phyloP scores from a whole-genome alignment of 2,888 invertebrate genomes.

The Glyphotaelius pellucidus region DNA sequence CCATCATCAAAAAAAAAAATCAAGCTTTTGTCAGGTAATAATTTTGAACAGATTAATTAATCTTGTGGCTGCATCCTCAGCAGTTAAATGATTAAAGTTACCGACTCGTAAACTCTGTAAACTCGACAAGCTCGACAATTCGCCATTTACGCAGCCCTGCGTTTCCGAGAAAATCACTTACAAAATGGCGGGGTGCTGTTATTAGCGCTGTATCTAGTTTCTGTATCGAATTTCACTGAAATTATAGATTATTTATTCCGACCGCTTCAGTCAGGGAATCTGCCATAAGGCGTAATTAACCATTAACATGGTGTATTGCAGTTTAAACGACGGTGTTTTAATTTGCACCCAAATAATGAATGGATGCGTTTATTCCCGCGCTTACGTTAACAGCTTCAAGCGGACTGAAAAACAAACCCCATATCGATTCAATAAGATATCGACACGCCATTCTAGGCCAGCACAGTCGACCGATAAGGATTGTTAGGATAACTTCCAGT shows the following conservation, averaged over 20 bases:
- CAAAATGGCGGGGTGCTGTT: not conserved
- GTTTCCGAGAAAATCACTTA: conserved; percentile 46
- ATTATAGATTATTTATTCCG: conserved; percentile 14
- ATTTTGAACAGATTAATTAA: not conserved
- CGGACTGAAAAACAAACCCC: too few species aligned
- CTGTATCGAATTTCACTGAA: conserved; percentile 35
- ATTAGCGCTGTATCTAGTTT: conserved; percentile 32
- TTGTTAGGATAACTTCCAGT: too few species aligned
- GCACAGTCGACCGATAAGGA: too few species aligned
- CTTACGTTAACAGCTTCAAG: not conserved
- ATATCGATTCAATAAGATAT: too few species aligned
- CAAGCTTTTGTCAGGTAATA: not conserved
- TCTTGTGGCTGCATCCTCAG: not conserved
- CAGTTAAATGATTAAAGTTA: not conserved
- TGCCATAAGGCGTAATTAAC: conserved; percentile 1
- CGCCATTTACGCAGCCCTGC: not conserved
- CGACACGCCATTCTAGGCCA: too few species aligned
- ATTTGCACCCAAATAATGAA: not conserved
- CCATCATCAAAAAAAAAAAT: not conserved
- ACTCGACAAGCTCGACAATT: not conserved
- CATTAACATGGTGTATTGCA: conserved; percentile 7
- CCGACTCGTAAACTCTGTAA: not conserved
- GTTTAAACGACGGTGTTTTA: not conserved
- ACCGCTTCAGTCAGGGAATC: not conserved
- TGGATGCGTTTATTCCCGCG: not conserved